phyloP scores from a whole-genome alignment of 2,797 vertebrate genomes.

The Schizothorax lantsangensis region DNA sequence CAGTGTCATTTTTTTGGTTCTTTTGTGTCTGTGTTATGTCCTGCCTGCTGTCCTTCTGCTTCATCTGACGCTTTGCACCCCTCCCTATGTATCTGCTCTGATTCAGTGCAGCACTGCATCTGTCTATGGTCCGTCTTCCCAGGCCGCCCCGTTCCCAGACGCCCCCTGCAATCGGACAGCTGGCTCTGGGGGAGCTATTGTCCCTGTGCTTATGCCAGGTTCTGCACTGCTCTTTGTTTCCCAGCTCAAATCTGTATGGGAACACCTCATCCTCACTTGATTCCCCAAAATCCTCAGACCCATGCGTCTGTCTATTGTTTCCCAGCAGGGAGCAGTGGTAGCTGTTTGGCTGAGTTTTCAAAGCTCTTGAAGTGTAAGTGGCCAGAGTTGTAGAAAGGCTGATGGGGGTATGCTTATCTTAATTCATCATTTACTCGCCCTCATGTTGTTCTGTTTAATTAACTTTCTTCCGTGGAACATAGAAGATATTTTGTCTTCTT shows the following conservation, averaged over 20 bases:
- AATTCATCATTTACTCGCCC: not conserved
- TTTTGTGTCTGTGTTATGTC: not conserved
- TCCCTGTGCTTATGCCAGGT: slow-evolving; percentile 57
- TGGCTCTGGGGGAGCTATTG: slow-evolving; percentile 73
- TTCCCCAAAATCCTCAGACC: slow-evolving; percentile 9
- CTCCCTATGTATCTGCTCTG: slow-evolving; percentile 15
- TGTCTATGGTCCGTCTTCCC: slow-evolving; percentile 73
- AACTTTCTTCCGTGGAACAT: not conserved
- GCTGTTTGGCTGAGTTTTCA: slow-evolving; percentile 6
- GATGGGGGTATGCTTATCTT: not conserved
- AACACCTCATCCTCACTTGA: slow-evolving; percentile 48
- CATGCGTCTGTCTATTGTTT: not conserved
- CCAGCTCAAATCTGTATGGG: slow-evolving; percentile 70
- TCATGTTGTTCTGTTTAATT: too few species aligned
- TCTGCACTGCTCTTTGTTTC: slow-evolving; percentile 56
- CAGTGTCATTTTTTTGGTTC: not conserved
- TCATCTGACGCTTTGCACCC: slow-evolving; percentile 6
- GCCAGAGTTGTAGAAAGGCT: not conserved
- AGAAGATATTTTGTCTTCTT: not conserved
- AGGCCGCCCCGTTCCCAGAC: slow-evolving; percentile 63
- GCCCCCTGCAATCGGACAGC: slow-evolving; percentile 71
- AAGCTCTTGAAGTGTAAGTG: slow-evolving; percentile 6
- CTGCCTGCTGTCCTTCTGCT: slow-evolving; percentile 39
- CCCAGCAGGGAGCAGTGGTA: not conserved
- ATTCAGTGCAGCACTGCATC: slow-evolving; percentile 65